Base-by-base conservation (phyloP, 1,140 invertebrate genomes). In the Spodoptera litura region DNA sequence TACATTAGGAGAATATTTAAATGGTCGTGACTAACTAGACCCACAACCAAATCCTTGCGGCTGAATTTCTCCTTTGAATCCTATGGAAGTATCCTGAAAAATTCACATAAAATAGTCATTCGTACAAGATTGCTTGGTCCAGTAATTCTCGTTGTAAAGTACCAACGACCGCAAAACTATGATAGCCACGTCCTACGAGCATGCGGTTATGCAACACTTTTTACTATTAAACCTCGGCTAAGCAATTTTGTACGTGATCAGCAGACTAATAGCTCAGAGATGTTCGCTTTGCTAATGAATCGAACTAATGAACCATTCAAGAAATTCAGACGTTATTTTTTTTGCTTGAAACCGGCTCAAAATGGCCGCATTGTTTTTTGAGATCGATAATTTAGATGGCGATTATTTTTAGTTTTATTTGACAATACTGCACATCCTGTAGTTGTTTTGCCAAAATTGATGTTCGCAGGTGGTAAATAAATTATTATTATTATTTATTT, bases 281-380 rank as follows among this genome's bases (percentile, higher is more conserved):
- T 55, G 66, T 52, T 49, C 51, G 59, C 13, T 20, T 77, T 31
- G 3, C 68, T 77, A 77, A 77, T 77, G 74, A 56, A 66, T 44
- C 51, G 20, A 13, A 53, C 25, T 77, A 77, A 77, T 77, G 52
- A 68, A 10, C 74, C 74, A 77, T 77, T 77, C 62, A 77, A 77
- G 13, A 58, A 55, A 77, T 77, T 77, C 74, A 68, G 44, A 15
- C 11, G 53, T 38, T 12, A 38, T 55, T 55, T 66, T 76, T 77
- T 77, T 68, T 27, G 11, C 49, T 68, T 8, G 31, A 12, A 73
- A 59, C 13, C 35, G 27, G 61, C 53, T 51, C 10, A 61, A 59
- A 44, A 59, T 49, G 3, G 56, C 4, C 4, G 20, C 8, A 61
- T 51, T 74, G 68, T 71, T 70, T 55, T 70, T 70, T 55, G 31